Conservation (phyloP, 2,797 vertebrate species). For the Silurus lanzhouensis region DNA sequence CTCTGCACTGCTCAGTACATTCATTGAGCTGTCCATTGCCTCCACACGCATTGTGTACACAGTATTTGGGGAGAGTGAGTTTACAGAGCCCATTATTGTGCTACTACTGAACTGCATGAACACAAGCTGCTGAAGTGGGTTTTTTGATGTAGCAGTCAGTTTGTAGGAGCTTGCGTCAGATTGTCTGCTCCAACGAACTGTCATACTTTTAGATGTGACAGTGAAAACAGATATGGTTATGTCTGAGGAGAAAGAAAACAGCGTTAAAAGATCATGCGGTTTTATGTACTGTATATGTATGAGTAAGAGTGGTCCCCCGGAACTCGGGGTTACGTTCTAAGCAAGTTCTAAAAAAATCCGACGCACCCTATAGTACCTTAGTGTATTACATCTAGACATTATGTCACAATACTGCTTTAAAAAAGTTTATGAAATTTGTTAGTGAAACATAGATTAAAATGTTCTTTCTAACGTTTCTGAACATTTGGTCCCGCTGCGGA, state of each 20-base stretch:
- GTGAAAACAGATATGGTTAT: slow-evolving; percentile 75
- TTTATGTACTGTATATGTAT: too few species aligned
- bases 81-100: slow-evolving; percentile 75
- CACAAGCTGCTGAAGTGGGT: slow-evolving; percentile 61
- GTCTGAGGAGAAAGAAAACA: slow-evolving; percentile 58
- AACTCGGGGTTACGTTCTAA: too few species aligned
- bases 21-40: slow-evolving; percentile 72
- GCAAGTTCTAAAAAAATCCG: too few species aligned
- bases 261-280: too few species aligned
- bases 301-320: too few species aligned
- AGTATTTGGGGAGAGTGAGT: slow-evolving; percentile 75
- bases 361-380: too few species aligned
- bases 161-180: slow-evolving; percentile 75
- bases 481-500: too few species aligned
- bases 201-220: slow-evolving; percentile 80
- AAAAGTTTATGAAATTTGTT: too few species aligned
- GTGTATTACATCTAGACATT: too few species aligned
- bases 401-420: too few species aligned
- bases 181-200: slow-evolving; percentile 70
- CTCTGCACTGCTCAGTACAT: slow-evolving; percentile 68
- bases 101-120: slow-evolving; percentile 71
- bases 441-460: too few species aligned
- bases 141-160: slow-evolving; percentile 74
- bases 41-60: slow-evolving; percentile 75
- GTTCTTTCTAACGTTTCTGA: too few species aligned